phyloP scores from a whole-genome alignment of 2,888 invertebrate genomes.

The Entomobrya proxima region DNA sequence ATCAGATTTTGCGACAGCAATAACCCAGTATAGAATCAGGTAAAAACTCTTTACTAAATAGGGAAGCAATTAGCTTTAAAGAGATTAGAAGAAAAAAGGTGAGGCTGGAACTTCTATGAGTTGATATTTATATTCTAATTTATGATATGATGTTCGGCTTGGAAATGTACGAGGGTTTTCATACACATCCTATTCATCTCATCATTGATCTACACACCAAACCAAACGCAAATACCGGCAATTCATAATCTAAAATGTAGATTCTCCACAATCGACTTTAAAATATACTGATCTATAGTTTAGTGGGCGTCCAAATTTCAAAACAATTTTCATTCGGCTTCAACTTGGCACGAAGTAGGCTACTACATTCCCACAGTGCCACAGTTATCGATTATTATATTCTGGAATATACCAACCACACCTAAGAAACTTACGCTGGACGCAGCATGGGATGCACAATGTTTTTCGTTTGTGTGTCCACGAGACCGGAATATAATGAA shows the following conservation, averaged over 20 bases:
- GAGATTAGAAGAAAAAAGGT: no score
- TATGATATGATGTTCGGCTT: slow-evolving; percentile 47
- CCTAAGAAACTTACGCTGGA: slow-evolving; percentile 43
- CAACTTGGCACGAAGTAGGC: slow-evolving; percentile 45
- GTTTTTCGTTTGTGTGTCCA: slow-evolving; percentile 44
- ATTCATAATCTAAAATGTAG: no score
- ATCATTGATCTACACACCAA: background rate
- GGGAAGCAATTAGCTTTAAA: no score
- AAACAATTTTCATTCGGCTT: background rate
- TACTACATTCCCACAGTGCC: slow-evolving; percentile 7
- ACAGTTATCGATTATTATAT: slow-evolving; percentile 45
- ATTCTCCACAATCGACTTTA: no score
- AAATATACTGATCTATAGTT: background rate
- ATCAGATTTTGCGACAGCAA: no score
- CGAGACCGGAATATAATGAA: slow-evolving; percentile 46
- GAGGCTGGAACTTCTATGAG: no score
- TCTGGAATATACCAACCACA: background rate
- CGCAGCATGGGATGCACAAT: slow-evolving; percentile 52
- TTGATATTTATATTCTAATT: background rate
- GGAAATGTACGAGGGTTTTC: slow-evolving; percentile 39
- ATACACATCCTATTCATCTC: slow-evolving; percentile 13
- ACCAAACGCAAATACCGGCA: slow-evolving; percentile 6
- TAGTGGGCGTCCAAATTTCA: background rate
- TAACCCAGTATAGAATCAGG: no score
- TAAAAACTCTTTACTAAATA: no score